Base-by-base conservation (phyloP, 2,113 vertebrate species). In the human region DNA sequence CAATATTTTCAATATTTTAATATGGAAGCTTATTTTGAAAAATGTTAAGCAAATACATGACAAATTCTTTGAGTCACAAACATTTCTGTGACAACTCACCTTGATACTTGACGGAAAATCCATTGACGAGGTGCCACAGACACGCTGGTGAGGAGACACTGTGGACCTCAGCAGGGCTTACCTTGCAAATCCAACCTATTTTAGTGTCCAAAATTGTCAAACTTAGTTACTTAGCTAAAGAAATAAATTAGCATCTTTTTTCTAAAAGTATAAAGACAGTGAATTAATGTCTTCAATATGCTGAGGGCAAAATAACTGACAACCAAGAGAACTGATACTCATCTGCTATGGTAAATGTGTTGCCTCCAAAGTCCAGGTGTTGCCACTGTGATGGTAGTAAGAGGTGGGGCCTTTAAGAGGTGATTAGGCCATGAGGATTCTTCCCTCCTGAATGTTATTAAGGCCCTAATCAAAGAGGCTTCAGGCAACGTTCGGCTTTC, bases 171-270 rank as follows among this genome's bases (percentile, higher is more conserved):
- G 22, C 0, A 1, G 25, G 17, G 4, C 17, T 64, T 38, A 48
- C 32, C 52, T 59, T 75, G 27, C 50, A 80, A 84, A 57, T 61
- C 14, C 59, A 94, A 40, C 30, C 9, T 55, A 27, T 85, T 89
- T 52, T 84, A 66, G 73, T 12, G 40, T 59, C 30, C 50, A 64
- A 72, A 97, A 59, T 23, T 45, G 8, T 90, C 75, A 59, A 64
- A 84, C 48, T 73, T 73, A 38, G 72, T 55, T 79, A 66, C 30
- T 89, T 92, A 82, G 83, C 38, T 79, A 25, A 86, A 92, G 59
- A 95, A 93, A 88, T 50, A 75, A 95, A 55, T 86, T 79, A 73
- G 57, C 14, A 30, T 7, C 40, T 45, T 93, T 80, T 85, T 76
- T 43, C 96, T 89, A 89, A 86, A 95, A 75, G 23, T 50, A 52